Conservation (phyloP, 2,113 vertebrate species). For the Leptobrachium leishanense region DNA sequence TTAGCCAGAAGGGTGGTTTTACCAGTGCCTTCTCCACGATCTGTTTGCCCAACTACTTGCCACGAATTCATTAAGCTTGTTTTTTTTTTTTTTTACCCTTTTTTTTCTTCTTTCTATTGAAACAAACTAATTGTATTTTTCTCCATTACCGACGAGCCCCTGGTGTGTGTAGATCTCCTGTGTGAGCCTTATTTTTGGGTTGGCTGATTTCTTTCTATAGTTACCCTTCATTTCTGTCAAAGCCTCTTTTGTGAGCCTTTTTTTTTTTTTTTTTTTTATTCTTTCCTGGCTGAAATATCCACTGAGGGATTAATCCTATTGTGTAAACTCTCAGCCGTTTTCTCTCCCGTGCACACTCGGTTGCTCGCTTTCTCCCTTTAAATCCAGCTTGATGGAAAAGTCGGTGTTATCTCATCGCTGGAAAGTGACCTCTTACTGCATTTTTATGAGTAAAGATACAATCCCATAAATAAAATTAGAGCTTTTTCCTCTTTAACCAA, state of each 20-base stretch:
- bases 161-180: slow-evolving; percentile 29
- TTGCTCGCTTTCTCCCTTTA: slow-evolving; percentile 20
- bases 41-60: no score
- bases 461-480: neutral
- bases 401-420: slow-evolving; percentile 27
- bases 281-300: slow-evolving; percentile 42
- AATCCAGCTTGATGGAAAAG: slow-evolving; percentile 33
- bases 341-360: slow-evolving; percentile 26
- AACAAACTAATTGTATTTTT: slow-evolving; percentile 48
- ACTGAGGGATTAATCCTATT: slow-evolving; percentile 44
- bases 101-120: slow-evolving; percentile 4
- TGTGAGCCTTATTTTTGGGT: slow-evolving; percentile 38
- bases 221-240: slow-evolving; percentile 21
- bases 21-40: no score
- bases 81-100: neutral
- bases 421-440: slow-evolving; percentile 37
- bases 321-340: slow-evolving; percentile 29
- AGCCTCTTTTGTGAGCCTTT: slow-evolving; percentile 30
- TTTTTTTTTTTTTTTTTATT: slow-evolving; percentile 26
- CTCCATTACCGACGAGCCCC: slow-evolving; percentile 22
- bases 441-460: neutral
- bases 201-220: slow-evolving; percentile 45
- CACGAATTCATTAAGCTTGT: no score
- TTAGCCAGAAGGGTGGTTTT: no score
- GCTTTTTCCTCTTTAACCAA: no score